phyloP scores from a whole-genome alignment of 2,888 invertebrate species.

The Chironomus tentans region DNA sequence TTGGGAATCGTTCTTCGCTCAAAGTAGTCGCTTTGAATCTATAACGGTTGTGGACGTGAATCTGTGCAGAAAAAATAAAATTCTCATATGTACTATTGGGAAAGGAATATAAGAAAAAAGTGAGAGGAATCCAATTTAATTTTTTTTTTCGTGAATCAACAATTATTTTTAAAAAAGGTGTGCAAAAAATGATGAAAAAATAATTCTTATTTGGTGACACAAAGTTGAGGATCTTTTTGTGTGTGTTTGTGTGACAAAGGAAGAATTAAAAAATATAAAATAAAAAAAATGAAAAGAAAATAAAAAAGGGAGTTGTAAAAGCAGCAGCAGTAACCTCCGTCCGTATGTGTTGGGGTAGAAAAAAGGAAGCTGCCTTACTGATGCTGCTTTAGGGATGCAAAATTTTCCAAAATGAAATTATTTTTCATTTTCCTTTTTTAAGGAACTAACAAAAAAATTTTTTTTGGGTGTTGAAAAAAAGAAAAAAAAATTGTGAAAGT shows the following conservation, averaged over 20 bases:
- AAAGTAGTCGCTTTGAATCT: slow-evolving; percentile 20
- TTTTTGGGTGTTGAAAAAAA: background rate
- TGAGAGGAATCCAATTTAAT: background rate
- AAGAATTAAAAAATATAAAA: background rate
- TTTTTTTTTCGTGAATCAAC: slow-evolving; percentile 16
- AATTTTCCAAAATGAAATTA: background rate
- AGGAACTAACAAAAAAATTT: background rate
- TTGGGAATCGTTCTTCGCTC: slow-evolving; percentile 20
- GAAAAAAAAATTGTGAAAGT: background rate
- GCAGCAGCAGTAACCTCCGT: background rate
- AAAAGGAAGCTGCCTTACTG: background rate
- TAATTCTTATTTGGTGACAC: background rate
- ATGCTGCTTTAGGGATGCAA: background rate
- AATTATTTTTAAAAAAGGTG: slow-evolving; percentile 18
- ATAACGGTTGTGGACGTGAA: slow-evolving; percentile 2
- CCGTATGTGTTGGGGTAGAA: background rate
- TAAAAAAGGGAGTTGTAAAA: no score
- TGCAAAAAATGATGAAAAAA: background rate
- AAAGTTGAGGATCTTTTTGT: background rate
- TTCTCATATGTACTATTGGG: background rate
- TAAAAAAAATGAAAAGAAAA: no score
- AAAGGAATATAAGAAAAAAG: background rate
- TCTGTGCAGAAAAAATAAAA: slow-evolving; percentile 16
- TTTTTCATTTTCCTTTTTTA: background rate
- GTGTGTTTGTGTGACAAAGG: background rate